A percentile compares a stretch with the other conserved stretches of the same genome.
Conservation (phyloP, 2,113 vertebrate genomes). For the Rhinichthys klamathensis region DNA sequence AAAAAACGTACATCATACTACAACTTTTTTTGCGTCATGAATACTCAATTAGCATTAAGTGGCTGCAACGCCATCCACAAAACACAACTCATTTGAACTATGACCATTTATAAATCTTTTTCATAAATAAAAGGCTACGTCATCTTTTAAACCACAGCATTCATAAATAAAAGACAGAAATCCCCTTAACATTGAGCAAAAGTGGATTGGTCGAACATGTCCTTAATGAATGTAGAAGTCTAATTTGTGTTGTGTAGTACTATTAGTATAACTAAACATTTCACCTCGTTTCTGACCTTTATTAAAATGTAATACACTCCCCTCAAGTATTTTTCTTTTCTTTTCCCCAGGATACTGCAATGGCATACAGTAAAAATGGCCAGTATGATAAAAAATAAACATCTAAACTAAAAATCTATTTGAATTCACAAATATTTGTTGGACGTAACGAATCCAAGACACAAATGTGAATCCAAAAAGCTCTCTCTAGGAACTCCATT, state of each 20-base stretch:
- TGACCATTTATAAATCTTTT: slow-evolving; percentile 46
- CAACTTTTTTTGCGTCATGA: slow-evolving; percentile 32
- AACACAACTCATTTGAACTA: slow-evolving; percentile 39
- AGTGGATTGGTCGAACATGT: slow-evolving; percentile 44
- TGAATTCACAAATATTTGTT: slow-evolving; percentile 16
- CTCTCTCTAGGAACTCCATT: slow-evolving; percentile 29
- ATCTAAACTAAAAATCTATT: neutral
- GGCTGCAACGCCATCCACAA: slow-evolving; percentile 25
- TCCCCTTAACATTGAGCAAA: slow-evolving; percentile 41
- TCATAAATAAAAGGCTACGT: slow-evolving; percentile 56
- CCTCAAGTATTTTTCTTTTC: neutral
- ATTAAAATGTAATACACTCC: neutral
- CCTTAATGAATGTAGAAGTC: slow-evolving; percentile 46
- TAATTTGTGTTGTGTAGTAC: slow-evolving; percentile 42
- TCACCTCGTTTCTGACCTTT: slow-evolving; percentile 38
- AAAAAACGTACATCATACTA: slow-evolving; percentile 73
- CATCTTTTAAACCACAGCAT: slow-evolving; percentile 49
- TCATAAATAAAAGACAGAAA: slow-evolving; percentile 57
- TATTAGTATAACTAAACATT: slow-evolving; percentile 53
- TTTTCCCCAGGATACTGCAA: slow-evolving; percentile 14
- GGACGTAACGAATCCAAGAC: slow-evolving; percentile 18
- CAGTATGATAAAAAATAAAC: neutral
- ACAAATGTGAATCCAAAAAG: slow-evolving; percentile 21
- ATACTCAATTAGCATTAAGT: slow-evolving; percentile 42
- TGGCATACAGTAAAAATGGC: slow-evolving; percentile 23